These are phyloP conservation scores for Hermatobates lingyangjiaoensis DNA, from an alignment of 1,140 invertebrate species.

Conservation along the genomic window DNA sequence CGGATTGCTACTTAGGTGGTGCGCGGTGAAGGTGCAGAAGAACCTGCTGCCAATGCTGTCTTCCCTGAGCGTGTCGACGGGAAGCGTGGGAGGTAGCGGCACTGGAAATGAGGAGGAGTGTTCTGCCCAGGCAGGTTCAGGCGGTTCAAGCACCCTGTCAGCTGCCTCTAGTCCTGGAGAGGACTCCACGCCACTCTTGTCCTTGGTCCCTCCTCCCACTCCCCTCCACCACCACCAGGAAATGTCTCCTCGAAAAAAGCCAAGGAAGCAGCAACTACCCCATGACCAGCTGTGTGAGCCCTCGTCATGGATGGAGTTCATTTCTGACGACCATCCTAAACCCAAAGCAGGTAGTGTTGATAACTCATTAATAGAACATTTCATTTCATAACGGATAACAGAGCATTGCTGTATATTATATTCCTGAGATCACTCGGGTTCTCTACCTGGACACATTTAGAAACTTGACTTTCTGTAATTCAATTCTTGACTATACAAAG, in stretches of 20 bases:
- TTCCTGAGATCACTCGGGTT: no score
- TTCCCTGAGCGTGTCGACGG: conserved; percentile 21
- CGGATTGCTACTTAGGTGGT: conserved; percentile 18
- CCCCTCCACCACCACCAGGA: conserved; percentile 20
- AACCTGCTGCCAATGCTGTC: conserved; percentile 36
- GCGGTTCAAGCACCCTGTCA: conserved; percentile 55
- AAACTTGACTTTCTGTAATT: no score
- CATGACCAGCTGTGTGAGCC: conserved; percentile 27
- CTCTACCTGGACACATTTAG: no score
- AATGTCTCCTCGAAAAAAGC: conserved; percentile 34
- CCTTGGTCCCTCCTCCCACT: conserved; percentile 14
- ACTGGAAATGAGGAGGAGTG: no score
- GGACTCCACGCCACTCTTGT: conserved; percentile 27
- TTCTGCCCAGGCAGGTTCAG: conserved; percentile 23
- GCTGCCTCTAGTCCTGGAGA: conserved; percentile 53
- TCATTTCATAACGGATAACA: no score
- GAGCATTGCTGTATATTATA: no score
- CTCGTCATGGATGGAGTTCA: conserved; percentile 46
- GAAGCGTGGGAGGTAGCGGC: no score
- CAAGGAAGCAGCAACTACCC: conserved; percentile 34
- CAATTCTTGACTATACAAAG: no score
- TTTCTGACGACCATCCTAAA: conserved; percentile 36
- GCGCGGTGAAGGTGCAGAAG: conserved; percentile 33
- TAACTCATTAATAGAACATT: no score
- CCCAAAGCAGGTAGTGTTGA: no score